phyloP scores from a whole-genome alignment of 1,140 invertebrate species.

The Neocloeon triangulifer region DNA sequence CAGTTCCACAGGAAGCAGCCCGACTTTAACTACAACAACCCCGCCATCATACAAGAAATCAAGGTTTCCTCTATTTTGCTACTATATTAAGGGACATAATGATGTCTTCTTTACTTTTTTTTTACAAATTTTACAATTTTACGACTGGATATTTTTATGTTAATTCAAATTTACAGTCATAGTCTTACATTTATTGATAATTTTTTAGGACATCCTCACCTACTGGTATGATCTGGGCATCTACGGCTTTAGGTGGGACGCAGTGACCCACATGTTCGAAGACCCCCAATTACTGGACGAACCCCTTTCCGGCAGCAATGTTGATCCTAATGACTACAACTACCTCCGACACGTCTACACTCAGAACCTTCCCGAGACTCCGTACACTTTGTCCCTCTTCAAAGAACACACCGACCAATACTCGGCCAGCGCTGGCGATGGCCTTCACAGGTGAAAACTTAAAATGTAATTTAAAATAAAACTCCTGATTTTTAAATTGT shows the following conservation, averaged over 20 bases:
- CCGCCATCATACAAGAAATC: slow-evolving; percentile 8
- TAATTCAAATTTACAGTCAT: too few species aligned
- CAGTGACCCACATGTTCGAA: slow-evolving; percentile 33
- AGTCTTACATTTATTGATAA: neutral
- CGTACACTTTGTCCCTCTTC: slow-evolving; percentile 21
- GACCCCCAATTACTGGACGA: slow-evolving; percentile 14
- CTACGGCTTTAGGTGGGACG: slow-evolving; percentile 50
- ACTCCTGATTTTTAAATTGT: neutral
- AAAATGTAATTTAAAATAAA: too few species aligned
- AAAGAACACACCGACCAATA: slow-evolving; percentile 10
- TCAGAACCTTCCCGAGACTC: slow-evolving; percentile 20
- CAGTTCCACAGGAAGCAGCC: slow-evolving; percentile 17
- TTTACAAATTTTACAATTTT: neutral
- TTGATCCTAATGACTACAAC: slow-evolving; percentile 16
- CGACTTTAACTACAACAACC: slow-evolving; percentile 20
- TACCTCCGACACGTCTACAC: slow-evolving; percentile 15
- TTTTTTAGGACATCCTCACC: slow-evolving; percentile 1
- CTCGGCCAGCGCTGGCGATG: too few species aligned
- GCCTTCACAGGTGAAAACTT: too few species aligned
- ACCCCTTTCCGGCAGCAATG: slow-evolving; percentile 10
- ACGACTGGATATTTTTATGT: too few species aligned
- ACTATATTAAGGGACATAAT: too few species aligned
- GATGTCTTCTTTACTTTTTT: too few species aligned
- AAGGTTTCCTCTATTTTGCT: slow-evolving; percentile 1
- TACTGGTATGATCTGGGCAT: slow-evolving; percentile 58